phyloP scores from a whole-genome alignment of 2,797 vertebrate genomes.

The Fundulus diaphanus region DNA sequence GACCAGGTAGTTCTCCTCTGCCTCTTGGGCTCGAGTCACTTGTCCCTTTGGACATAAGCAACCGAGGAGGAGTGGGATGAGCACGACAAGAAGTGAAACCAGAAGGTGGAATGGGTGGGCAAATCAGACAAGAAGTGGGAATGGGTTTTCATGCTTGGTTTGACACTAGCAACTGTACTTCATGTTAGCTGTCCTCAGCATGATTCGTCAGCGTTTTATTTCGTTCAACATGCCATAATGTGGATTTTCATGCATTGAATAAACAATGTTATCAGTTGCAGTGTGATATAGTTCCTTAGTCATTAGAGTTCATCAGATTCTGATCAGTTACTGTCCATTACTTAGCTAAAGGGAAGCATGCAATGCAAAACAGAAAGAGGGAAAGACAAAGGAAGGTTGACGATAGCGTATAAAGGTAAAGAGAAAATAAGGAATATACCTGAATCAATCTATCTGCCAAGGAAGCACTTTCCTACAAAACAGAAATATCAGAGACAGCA shows the following conservation, averaged over 20 bases:
- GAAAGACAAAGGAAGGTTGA: conserved; percentile 30
- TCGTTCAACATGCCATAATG: conserved; percentile 32
- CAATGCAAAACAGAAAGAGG: conserved; percentile 39
- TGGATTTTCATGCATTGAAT: conserved; percentile 62
- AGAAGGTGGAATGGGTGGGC: conserved; percentile 45
- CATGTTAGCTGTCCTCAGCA: conserved; percentile 23
- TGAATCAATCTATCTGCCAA: conserved; percentile 99
- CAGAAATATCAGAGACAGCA: conserved; percentile 90
- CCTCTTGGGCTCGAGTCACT: conserved; percentile 99
- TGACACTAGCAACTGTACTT: conserved; percentile 37
- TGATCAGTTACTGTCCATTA: conserved; percentile 12
- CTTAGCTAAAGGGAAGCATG: conserved; percentile 66
- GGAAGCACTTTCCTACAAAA: conserved; percentile 99
- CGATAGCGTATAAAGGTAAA: too few relatives aligned
- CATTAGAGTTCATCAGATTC: not conserved
- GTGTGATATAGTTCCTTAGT: conserved; percentile 23
- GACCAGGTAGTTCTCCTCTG: conserved; percentile 99
- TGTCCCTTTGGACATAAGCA: conserved; percentile 91
- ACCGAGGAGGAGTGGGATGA: conserved; percentile 68
- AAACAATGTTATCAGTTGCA: conserved; percentile 5
- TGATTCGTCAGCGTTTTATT: conserved; percentile 16
- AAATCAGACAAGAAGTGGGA: conserved; percentile 51
- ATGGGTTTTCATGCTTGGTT: conserved; percentile 68
- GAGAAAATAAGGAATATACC: conserved; percentile 87
- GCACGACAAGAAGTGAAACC: conserved; percentile 47